Conservation (phyloP, 2,888 invertebrate genomes). For the Lampropteryx suffumata region DNA sequence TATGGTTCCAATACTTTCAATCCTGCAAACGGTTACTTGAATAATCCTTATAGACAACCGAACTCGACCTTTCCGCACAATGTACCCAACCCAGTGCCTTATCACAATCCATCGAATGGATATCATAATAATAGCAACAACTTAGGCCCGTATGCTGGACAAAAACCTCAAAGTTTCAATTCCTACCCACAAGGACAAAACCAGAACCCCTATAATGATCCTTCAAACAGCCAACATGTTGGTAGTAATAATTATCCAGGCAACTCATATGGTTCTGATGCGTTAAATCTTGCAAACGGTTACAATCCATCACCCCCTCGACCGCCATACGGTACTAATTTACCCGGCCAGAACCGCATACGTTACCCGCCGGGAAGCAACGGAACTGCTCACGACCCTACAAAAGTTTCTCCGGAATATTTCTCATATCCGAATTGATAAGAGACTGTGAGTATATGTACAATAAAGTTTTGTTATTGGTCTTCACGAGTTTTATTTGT, state of each 20-base stretch:
- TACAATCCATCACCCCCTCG: constrained; percentile 36
- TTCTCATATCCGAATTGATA: constrained; percentile 37
- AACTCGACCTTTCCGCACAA: constrained; percentile 22
- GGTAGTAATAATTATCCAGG: constrained; percentile 15
- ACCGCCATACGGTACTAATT: constrained; percentile 29
- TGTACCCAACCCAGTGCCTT: constrained; percentile 14
- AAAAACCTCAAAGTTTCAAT: constrained; percentile 16
- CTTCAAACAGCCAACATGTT: constrained; percentile 9
- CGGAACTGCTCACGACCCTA: constrained; percentile 40
- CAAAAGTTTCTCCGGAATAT: constrained; percentile 41
- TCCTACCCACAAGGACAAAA: constrained; percentile 3
- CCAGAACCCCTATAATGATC: constrained; percentile 12
- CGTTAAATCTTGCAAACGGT: constrained; percentile 26
- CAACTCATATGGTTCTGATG: constrained; percentile 13
- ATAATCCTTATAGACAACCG: constrained; percentile 27
- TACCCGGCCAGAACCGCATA: constrained; percentile 10
- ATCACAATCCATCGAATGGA: constrained; percentile 8
- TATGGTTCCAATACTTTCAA: constrained; percentile 26
- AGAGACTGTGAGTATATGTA: background rate
- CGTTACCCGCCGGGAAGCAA: constrained; percentile 35
- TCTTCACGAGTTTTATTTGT: constrained; percentile 1
- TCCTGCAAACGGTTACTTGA: constrained; percentile 23
- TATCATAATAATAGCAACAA: constrained; percentile 13
- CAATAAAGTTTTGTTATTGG: constrained; percentile 10
- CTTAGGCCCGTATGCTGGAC: constrained; percentile 11